Conservation (phyloP, 2,888 invertebrate genomes). For the Sinohyriopsis cumingii region DNA sequence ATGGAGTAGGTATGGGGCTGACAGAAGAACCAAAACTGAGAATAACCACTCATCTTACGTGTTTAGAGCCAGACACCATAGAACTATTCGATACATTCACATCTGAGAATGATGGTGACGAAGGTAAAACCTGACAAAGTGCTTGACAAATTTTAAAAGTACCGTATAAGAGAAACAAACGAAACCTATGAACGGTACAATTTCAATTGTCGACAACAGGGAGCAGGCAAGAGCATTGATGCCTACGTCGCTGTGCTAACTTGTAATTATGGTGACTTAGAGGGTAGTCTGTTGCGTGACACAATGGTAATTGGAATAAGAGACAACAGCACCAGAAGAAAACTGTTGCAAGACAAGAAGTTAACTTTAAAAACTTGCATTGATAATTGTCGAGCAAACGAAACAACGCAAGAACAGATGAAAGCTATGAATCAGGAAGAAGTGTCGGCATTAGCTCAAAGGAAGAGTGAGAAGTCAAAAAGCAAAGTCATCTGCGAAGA, state of each 20-base stretch:
- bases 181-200: too few species aligned
- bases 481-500: not conserved
- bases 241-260: slow-evolving; percentile 16
- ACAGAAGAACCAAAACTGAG: not conserved
- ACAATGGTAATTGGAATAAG: slow-evolving; percentile 18
- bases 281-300: slow-evolving; percentile 15
- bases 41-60: not conserved
- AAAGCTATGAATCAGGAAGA: slow-evolving; percentile 7
- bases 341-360: slow-evolving; percentile 14
- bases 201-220: slow-evolving; percentile 17
- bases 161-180: too few species aligned
- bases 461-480: not conserved
- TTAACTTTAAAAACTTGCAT: slow-evolving; percentile 14
- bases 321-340: slow-evolving; percentile 17
- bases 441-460: slow-evolving; percentile 7
- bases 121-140: not conserved
- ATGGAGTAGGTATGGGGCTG: too few species aligned
- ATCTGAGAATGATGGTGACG: slow-evolving; percentile 11
- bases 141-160: too few species aligned
- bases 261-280: slow-evolving; percentile 16
- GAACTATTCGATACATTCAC: slow-evolving; percentile 10
- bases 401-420: slow-evolving; percentile 8
- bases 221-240: slow-evolving; percentile 19
- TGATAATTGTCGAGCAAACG: slow-evolving; percentile 20
- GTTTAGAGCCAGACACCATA: slow-evolving; percentile 12